These are phyloP conservation scores for Carduelis carduelis DNA, from an alignment of 2,797 vertebrate genomes.

Conservation along the genomic window DNA sequence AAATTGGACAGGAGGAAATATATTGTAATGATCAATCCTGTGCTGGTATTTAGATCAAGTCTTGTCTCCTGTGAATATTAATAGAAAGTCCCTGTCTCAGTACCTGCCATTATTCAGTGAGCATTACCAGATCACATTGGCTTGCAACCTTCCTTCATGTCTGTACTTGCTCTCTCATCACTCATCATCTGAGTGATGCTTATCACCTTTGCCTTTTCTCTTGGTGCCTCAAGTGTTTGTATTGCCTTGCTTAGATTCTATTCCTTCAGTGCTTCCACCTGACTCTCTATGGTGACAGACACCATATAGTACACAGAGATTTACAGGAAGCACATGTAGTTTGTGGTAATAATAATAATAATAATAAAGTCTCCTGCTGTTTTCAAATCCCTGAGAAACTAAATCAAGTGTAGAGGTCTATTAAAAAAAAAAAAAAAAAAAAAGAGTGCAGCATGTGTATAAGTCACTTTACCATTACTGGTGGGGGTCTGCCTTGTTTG, in stretches of 20 bases:
- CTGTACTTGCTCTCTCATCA: not conserved
- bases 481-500: not conserved
- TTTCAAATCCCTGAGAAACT: constrained; percentile 43
- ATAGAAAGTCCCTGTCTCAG: constrained; percentile 16
- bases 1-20: constrained; percentile 10
- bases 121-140: not conserved
- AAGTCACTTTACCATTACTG: not conserved
- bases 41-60: constrained; percentile 43
- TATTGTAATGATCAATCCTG: constrained; percentile 34
- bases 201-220: constrained; percentile 7
- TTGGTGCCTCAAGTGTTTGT: not conserved
- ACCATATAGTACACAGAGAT: not conserved
- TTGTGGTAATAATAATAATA: not conserved
- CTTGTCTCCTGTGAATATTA: constrained; percentile 35
- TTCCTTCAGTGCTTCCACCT: constrained; percentile 8
- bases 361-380: constrained; percentile 45
- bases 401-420: constrained; percentile 43
- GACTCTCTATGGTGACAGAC: not conserved
- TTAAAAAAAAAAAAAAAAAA: not conserved
- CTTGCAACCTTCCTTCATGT: not conserved
- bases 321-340: constrained; percentile 37
- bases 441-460: not conserved
- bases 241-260: constrained; percentile 14
- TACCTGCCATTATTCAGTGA: not conserved
- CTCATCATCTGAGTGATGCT: constrained; percentile 21